Conservation (phyloP, 2,888 invertebrate genomes). For the Orthonychiurus folsomi region DNA sequence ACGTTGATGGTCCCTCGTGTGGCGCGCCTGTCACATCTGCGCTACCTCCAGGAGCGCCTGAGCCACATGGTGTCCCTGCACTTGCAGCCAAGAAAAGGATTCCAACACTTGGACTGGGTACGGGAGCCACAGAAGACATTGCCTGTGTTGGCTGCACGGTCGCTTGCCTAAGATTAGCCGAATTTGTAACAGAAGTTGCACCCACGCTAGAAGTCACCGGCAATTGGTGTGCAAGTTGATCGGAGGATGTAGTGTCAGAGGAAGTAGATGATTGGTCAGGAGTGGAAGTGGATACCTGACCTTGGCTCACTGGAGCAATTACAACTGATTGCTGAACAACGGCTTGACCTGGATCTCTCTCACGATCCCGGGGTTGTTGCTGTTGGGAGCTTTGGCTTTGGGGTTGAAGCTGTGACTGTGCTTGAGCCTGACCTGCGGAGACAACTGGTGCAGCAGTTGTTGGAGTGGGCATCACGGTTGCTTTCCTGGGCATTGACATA, state of each 20-base stretch:
- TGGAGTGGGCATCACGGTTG: constrained; percentile 65
- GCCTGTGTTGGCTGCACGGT: constrained; percentile 35
- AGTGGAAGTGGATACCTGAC: constrained; percentile 38
- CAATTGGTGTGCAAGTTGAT: constrained; percentile 21
- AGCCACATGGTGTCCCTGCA: constrained; percentile 17
- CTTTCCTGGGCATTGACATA: constrained; percentile 67
- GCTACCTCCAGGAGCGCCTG: constrained; percentile 15
- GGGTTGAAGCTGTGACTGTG: constrained; percentile 47
- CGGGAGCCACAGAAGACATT: constrained; percentile 26
- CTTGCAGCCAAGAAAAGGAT: constrained; percentile 15
- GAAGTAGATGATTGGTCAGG: constrained; percentile 36
- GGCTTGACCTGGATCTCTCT: background rate
- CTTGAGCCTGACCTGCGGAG: constrained; percentile 16
- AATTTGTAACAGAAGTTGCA: constrained; percentile 19
- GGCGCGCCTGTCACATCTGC: background rate
- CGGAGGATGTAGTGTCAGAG: constrained; percentile 22
- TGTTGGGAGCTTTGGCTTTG: constrained; percentile 20
- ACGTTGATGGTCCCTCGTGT: constrained; percentile 36
- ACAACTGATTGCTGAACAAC: constrained; percentile 15
- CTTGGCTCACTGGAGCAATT: constrained; percentile 38
- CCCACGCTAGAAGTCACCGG: constrained; percentile 25
- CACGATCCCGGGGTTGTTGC: constrained; percentile 11
- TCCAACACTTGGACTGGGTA: constrained; percentile 21
- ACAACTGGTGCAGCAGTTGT: constrained; percentile 48
- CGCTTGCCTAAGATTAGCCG: constrained; percentile 28